Evolutionary conservation across 2,888 invertebrate species (phyloP), one percentile per base, ranked within the genome.

Genomic region (Tenthredo amoena): DNA sequence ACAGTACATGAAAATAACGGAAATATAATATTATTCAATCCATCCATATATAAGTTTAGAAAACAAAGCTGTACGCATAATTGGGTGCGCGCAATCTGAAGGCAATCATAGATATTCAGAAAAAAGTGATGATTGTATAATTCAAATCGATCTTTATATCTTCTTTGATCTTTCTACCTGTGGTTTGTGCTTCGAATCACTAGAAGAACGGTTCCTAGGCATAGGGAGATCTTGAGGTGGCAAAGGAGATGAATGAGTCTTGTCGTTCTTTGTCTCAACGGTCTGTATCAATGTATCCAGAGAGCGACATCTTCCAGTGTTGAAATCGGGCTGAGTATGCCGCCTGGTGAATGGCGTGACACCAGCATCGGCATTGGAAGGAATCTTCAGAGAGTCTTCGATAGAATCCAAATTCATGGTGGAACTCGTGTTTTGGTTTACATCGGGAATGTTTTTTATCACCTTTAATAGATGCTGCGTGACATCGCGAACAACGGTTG

Each of bases 401-500:
- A 68, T 47, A 4, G 71, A 68, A 34, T 71, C 37, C 18, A 50
- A 62, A 86, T 87, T 87, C 26, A 88, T 76, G 2, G 86, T 87
- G 1, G 86, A 81, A 37, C 68, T 77, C 4, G 85, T 85, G 84
- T 91, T 89, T 15, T 88, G 87, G 86, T 89, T 90, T 2, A 86
- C 18, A 77, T 90, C 89, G 0, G 85, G 71, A n/a, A 71, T 26
- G 31, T 87, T 87, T 50, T 86, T 87, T 18, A 92, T 91, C 3
- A 89, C 87, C 37, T 91, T 89, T 18, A 92, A 87, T 15, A 92
- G 86, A 86, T 86, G 89, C 65, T 90, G 85, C 21, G 89, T 87
- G 21, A 92, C 88, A 55, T 91, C 90, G 31, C 88, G 89, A 31
- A 92, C 85, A 47, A 92, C 86, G 18, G 81, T 71, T 9, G 87